Conservation (phyloP, 2,797 vertebrate genomes). For the Sebastiscus tertius region DNA sequence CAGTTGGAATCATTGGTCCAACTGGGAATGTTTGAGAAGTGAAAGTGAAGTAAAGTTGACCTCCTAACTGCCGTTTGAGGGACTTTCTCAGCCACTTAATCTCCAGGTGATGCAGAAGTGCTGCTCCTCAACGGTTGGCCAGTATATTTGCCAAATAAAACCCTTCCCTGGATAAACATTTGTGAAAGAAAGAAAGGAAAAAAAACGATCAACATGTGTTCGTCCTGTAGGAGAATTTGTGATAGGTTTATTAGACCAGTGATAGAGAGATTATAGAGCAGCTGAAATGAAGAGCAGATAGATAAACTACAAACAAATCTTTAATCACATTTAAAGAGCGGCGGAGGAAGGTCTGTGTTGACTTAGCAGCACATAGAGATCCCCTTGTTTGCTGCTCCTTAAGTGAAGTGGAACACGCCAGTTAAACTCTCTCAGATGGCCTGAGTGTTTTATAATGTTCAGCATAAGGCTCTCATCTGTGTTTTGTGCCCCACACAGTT, state of each 20-base stretch:
- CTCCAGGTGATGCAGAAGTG: constrained; percentile 29
- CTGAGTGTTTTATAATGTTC: constrained; percentile 72
- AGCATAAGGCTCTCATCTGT: constrained; percentile 71
- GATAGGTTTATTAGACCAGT: constrained; percentile 28
- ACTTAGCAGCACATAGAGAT: constrained; percentile 67
- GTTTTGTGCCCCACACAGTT: constrained; percentile 65
- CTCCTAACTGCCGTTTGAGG: not conserved
- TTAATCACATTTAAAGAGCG: constrained; percentile 51
- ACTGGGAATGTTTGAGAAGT: not conserved
- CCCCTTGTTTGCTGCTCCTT: constrained; percentile 67
- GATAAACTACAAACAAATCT: constrained; percentile 59
- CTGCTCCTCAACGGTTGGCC: constrained; percentile 28
- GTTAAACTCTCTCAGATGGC: constrained; percentile 79
- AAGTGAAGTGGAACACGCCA: constrained; percentile 69
- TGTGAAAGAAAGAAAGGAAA: constrained; percentile 7
- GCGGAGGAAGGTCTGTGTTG: constrained; percentile 60
- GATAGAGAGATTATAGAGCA: constrained; percentile 34
- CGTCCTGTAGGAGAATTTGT: not conserved
- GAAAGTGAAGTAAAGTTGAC: not conserved
- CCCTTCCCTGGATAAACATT: constrained; percentile 52
- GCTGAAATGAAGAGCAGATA: constrained; percentile 44
- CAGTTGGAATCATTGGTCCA: not conserved
- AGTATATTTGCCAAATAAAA: constrained; percentile 49
- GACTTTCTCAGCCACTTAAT: constrained; percentile 25
- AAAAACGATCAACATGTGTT: constrained; percentile 27